Evolutionary conservation across 2,113 vertebrate genomes (phyloP).

Genomic region (Salvelinus fontinalis): DNA sequence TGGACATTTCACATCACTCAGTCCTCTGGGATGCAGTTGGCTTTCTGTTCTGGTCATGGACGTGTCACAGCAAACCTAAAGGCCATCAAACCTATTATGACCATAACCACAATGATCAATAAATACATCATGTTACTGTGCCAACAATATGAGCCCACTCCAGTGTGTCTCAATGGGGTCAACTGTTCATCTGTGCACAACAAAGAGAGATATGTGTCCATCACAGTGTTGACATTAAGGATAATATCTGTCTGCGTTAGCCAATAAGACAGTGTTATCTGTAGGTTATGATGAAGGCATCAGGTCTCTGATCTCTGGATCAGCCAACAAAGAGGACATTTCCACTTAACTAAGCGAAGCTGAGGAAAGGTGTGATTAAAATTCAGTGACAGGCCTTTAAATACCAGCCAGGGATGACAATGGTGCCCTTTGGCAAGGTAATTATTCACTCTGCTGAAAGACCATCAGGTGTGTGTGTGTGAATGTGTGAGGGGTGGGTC

Average conservation of each 20-base stretch:
- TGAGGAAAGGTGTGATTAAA: conserved; percentile 66
- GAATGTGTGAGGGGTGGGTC: conserved; percentile 24
- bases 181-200: not conserved
- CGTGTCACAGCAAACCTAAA: too few species aligned
- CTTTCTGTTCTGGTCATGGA: too few species aligned
- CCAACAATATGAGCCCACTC: not conserved
- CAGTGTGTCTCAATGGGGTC: not conserved
- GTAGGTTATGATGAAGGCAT: conserved; percentile 45
- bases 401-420: conserved; percentile 73
- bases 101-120: too few species aligned
- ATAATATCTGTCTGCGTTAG: conserved; percentile 18
- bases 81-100: too few species aligned
- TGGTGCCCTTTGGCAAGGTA: conserved; percentile 74
- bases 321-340: conserved; percentile 59
- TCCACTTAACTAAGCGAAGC: conserved; percentile 63
- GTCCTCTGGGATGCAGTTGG: too few species aligned
- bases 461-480: conserved; percentile 49
- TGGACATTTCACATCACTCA: too few species aligned
- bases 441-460: conserved; percentile 72
- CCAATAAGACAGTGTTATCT: conserved; percentile 30
- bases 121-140: not conserved
- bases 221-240: conserved; percentile 26
- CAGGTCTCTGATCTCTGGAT: conserved; percentile 55
- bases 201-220: not conserved
- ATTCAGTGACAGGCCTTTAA: conserved; percentile 76